phyloP scores from a whole-genome alignment of 2,113 vertebrate species.

The Psilopsiagon aymara region DNA sequence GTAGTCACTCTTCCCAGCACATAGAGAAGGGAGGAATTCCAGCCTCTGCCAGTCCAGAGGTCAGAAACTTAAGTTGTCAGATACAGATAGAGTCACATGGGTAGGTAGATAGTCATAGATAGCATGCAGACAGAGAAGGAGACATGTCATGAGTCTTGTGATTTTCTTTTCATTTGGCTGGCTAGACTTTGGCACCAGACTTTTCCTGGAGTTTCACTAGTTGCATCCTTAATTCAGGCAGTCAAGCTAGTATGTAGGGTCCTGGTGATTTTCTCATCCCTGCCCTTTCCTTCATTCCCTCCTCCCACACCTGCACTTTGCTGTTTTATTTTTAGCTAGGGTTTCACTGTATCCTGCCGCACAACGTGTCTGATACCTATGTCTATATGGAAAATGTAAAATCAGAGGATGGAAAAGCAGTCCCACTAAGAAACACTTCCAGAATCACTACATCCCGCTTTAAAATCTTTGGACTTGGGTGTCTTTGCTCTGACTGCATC shows the following conservation, averaged over 20 bases:
- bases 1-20: background rate
- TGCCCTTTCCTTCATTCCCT: background rate
- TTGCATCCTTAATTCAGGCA: background rate
- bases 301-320: background rate
- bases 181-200: background rate
- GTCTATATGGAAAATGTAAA: background rate
- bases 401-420: background rate
- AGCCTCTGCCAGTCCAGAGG: background rate
- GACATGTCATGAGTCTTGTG: background rate
- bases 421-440: background rate
- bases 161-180: background rate
- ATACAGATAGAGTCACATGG: background rate
- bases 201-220: background rate
- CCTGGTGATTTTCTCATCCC: background rate
- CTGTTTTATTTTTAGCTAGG: background rate
- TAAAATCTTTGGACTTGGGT: background rate
- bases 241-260: accelerated
- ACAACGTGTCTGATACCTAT: background rate
- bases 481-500: background rate
- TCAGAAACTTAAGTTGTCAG: background rate
- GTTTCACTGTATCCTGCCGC: background rate
- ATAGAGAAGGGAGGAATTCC: background rate
- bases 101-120: background rate
- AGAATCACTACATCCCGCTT: background rate
- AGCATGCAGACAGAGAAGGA: background rate